Evolutionary conservation across 2,888 invertebrate genomes (phyloP).

Genomic region (Disparrhopalites patrizii): DNA sequence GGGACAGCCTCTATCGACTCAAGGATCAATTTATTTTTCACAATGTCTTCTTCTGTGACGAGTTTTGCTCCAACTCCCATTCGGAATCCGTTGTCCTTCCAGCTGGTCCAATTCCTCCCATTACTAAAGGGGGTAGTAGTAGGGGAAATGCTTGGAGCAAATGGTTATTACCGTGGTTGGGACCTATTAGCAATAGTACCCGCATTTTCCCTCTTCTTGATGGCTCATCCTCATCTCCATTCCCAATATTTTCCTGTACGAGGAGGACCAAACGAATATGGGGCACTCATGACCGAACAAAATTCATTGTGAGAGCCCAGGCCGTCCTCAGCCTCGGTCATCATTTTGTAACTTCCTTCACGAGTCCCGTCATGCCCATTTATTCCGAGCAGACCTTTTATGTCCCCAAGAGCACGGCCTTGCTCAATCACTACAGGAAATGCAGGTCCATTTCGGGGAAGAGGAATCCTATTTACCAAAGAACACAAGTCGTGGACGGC

Average conservation of each 20-base stretch:
- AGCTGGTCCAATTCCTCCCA: no score
- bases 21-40: conserved; percentile 34
- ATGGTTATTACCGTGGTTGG: no score
- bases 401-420: conserved; percentile 73
- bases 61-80: conserved; percentile 37
- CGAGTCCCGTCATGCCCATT: conserved; percentile 19
- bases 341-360: conserved; percentile 64
- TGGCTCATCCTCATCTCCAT: no score
- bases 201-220: no score
- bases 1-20: not conserved
- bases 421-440: conserved; percentile 72
- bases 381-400: conserved; percentile 60
- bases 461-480: conserved; percentile 31
- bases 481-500: conserved; percentile 23
- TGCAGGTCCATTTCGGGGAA: conserved; percentile 57
- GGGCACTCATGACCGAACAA: conserved; percentile 59
- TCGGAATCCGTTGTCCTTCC: no score
- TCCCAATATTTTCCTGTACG: conserved; percentile 35
- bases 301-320: conserved; percentile 79
- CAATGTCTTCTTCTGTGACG: conserved; percentile 46
- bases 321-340: conserved; percentile 84
- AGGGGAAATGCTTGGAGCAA: no score
- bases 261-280: conserved; percentile 43
- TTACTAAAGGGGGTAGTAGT: no score
- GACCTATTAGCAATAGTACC: no score